Evolutionary conservation across 2,888 invertebrate genomes (phyloP).

Genomic region (Steinernema scapterisci): DNA sequence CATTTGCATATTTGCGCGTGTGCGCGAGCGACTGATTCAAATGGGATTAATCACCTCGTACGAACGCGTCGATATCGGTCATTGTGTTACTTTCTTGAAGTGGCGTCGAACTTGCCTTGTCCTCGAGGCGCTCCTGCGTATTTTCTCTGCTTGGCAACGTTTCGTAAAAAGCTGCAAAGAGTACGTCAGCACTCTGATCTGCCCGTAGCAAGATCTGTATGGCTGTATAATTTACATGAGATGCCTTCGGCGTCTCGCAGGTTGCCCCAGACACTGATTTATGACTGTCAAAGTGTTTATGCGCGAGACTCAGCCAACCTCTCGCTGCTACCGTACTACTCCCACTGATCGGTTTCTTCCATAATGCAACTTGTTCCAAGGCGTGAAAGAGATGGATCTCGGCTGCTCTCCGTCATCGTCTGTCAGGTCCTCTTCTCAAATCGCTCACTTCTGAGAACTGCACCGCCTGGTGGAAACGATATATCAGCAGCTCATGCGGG

Average conservation of each 20-base stretch:
- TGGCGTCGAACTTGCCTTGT: not conserved
- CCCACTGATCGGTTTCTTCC: not conserved
- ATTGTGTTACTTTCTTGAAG: constrained; percentile 22
- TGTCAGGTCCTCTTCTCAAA: constrained; percentile 19
- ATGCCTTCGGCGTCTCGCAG: not conserved
- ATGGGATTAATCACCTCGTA: constrained; percentile 31
- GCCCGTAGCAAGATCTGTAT: not conserved
- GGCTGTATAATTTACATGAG: constrained; percentile 20
- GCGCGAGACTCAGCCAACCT: constrained; percentile 21
- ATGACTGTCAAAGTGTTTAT: constrained; percentile 26
- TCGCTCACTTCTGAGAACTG: constrained; percentile 20
- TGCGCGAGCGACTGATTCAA: constrained; percentile 5
- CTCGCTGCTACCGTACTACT: not conserved
- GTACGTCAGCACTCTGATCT: not conserved
- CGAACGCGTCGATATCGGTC: constrained; percentile 28
- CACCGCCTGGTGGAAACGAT: not conserved
- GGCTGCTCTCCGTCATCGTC: not conserved
- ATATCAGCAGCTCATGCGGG: constrained; percentile 14
- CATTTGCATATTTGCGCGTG: constrained; percentile 20
- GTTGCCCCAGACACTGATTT: not conserved
- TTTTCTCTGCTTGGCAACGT: not conserved
- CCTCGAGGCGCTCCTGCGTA: not conserved
- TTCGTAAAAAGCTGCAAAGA: not conserved
- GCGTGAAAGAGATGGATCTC: constrained; percentile 19
- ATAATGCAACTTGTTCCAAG: constrained; percentile 14